Evolutionary conservation across 2,888 invertebrate species (phyloP).

Genomic region (Azorinus chamasolen): DNA sequence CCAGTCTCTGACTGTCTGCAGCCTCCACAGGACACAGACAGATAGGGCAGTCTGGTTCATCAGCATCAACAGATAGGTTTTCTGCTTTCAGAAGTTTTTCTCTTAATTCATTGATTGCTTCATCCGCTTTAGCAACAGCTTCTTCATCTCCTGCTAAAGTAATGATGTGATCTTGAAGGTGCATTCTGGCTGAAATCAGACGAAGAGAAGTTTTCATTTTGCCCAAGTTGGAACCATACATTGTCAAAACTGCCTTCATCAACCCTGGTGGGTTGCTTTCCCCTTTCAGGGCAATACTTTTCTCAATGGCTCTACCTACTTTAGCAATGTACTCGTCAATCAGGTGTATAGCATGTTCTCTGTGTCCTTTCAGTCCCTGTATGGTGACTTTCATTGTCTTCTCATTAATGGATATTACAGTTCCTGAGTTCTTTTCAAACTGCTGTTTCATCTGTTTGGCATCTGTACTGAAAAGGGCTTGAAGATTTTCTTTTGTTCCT

Average conservation of each 20-base stretch:
- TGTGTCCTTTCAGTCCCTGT: slow-evolving; percentile 52
- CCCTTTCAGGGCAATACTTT: slow-evolving; percentile 62
- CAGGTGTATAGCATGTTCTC: slow-evolving; percentile 31
- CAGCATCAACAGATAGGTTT: not conserved
- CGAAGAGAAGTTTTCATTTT: slow-evolving; percentile 52
- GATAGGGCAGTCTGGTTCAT: slow-evolving; percentile 74
- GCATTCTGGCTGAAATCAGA: slow-evolving; percentile 54
- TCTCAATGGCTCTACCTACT: slow-evolving; percentile 22
- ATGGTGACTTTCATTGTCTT: slow-evolving; percentile 61
- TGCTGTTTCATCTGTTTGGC: slow-evolving; percentile 51
- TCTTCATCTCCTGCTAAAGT: slow-evolving; percentile 60
- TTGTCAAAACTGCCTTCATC: slow-evolving; percentile 71
- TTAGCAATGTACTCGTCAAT: slow-evolving; percentile 51
- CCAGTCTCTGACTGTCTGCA: slow-evolving; percentile 73
- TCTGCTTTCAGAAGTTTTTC: not conserved
- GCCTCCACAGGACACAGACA: slow-evolving; percentile 77
- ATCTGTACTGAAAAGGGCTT: slow-evolving; percentile 55
- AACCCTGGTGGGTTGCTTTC: slow-evolving; percentile 69
- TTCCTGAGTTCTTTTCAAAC: slow-evolving; percentile 50
- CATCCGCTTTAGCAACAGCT: slow-evolving; percentile 58
- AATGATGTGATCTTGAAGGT: slow-evolving; percentile 63
- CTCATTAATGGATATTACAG: slow-evolving; percentile 61
- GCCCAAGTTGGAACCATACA: slow-evolving; percentile 65
- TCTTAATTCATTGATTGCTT: slow-evolving; percentile 18
- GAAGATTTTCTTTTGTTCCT: slow-evolving; percentile 31